These are phyloP conservation scores for Ptyas mucosa DNA, from an alignment of 2,113 vertebrate genomes.

Conservation along the genomic window DNA sequence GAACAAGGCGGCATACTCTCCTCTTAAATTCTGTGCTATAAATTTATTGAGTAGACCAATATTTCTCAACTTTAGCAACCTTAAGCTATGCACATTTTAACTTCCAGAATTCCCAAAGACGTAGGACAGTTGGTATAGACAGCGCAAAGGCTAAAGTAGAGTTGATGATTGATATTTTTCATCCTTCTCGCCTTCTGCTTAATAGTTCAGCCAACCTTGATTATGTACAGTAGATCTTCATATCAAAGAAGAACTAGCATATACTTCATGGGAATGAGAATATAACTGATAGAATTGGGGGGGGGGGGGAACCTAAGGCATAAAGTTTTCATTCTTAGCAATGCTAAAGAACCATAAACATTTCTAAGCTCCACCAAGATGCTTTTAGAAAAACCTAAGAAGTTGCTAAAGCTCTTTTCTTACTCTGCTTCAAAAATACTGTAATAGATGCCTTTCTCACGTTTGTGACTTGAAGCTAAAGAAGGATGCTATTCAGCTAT, in stretches of 20 bases:
- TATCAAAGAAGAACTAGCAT: too few relatives aligned
- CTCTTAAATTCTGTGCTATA: not conserved
- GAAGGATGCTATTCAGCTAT: not conserved
- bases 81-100: not conserved
- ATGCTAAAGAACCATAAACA: not conserved
- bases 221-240: not conserved
- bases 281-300: not conserved
- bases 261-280: not conserved
- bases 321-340: not conserved
- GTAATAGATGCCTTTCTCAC: not conserved
- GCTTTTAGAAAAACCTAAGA: not conserved
- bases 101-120: not conserved
- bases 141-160: not conserved
- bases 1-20: not conserved
- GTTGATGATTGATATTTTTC: not conserved
- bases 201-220: not conserved
- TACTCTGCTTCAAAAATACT: not conserved
- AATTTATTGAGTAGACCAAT: not conserved
- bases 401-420: not conserved
- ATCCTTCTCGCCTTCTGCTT: not conserved
- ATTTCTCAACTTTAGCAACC: not conserved
- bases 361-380: not conserved
- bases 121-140: not conserved
- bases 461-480: not conserved
- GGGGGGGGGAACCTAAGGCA: not conserved